Evolutionary conservation across 2,113 vertebrate species (phyloP), one percentile per base, ranked within the genome.

Genomic region (Neofelis nebulosa): DNA sequence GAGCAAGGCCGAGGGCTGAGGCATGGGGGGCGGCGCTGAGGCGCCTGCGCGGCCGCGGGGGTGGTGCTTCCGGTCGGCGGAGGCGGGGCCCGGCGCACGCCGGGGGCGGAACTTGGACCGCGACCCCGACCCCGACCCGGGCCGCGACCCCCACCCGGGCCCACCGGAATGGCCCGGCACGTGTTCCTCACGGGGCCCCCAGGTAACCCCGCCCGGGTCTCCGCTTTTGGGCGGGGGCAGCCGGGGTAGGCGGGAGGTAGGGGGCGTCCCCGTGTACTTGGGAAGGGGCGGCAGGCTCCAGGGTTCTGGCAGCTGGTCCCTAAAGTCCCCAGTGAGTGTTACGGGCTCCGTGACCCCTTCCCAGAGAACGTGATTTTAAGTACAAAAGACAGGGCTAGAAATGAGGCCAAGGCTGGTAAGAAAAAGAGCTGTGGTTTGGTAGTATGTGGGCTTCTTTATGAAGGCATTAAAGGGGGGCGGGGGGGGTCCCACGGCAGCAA

Each of bases 181-280:
- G 99, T 99, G 96, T 99, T 99, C 80, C 98, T 99, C 7, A 99
- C 99, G 8, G 99, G 99, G 97, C 98, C 99, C 73, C 99, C 99
- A 99, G 99, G 99, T 99, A 99, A 99, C 3, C 50, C 10, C 2
- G 12, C 81, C 45, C 1, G 31, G 7, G n/a, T 11, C 6, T 13
- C 9, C 12, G 5, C 29, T n/a, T 52, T 21, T 0, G 10, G 33
- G 89, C 0, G 10, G 33, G 73, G 14, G 55, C 23, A 61, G 21
- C 73, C 10, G 57, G 50, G 33, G 71, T 29, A 45, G 68, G 27
- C 66, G 0, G 13, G 38, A 63, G 50, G 36, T 14, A 63, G 48
- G 3, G 36, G 4, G 4, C 0, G 12, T 3, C 27, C 18, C 1
- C 0, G 14, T 1, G 27, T 36, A 13, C 4, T 36, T 0, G 2